Percentiles rank a stretch among this genome's conserved stretches.
Conservation (phyloP, 1,140 invertebrate species). For the Phortica variegata region DNA sequence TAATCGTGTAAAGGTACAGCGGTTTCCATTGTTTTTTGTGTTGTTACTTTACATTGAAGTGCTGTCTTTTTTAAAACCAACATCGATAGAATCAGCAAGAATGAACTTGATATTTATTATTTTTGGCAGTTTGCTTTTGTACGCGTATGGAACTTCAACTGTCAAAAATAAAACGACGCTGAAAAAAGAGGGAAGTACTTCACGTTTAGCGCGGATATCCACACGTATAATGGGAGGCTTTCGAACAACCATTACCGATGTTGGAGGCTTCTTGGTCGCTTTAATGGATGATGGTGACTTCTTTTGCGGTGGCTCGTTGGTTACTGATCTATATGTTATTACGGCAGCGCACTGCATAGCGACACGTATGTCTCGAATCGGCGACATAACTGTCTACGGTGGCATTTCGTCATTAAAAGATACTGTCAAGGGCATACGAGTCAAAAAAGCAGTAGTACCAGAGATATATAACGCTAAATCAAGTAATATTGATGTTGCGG, state of each 20-base stretch:
- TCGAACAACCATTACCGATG: neutral
- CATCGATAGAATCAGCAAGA: too few species aligned
- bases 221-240: constrained; percentile 3
- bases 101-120: too few species aligned
- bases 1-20: too few species aligned
- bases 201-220: too few species aligned
- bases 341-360: constrained; percentile 8
- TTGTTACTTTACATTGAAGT: too few species aligned
- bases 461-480: neutral
- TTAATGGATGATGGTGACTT: constrained; percentile 3
- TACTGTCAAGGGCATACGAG: neutral
- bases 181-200: too few species aligned
- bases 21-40: too few species aligned
- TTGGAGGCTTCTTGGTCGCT: constrained; percentile 1
- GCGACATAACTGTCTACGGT: neutral
- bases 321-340: neutral
- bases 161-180: too few species aligned
- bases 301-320: constrained; percentile 8
- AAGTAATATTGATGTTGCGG: constrained; percentile 5
- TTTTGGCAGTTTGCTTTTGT: too few species aligned
- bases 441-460: neutral
- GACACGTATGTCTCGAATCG: neutral
- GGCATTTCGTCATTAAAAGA: constrained; percentile 2
- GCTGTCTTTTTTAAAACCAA: too few species aligned
- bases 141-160: too few species aligned